A percentile compares a stretch with the other conserved stretches of the same genome.
These are phyloP conservation scores for Petrocephalus sullivani DNA, from an alignment of 2,797 vertebrate genomes.

Conservation along the genomic window DNA sequence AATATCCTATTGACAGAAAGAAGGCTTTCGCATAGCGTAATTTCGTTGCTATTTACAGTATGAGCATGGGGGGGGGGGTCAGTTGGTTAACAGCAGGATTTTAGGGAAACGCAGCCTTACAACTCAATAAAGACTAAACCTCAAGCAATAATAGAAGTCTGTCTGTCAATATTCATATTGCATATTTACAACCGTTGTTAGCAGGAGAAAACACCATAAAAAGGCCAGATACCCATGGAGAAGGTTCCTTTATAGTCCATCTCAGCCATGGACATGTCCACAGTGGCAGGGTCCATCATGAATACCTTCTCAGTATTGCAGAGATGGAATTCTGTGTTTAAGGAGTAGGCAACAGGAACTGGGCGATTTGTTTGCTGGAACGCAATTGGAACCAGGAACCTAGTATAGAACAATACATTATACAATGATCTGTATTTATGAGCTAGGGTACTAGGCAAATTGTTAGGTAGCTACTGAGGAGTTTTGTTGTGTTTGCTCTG, in stretches of 20 bases:
- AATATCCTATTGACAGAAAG: not conserved
- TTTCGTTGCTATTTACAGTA: not conserved
- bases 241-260: constrained; percentile 98
- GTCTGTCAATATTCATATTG: not conserved
- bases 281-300: constrained; percentile 78
- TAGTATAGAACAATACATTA: constrained; percentile 36
- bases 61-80: too few species aligned
- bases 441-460: not conserved
- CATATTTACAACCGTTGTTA: not conserved
- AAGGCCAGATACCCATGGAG: constrained; percentile 75
- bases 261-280: constrained; percentile 83
- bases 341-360: constrained; percentile 88
- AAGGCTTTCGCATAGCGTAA: not conserved
- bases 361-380: constrained; percentile 98
- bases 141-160: not conserved
- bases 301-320: constrained; percentile 97
- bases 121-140: too few species aligned
- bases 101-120: too few species aligned
- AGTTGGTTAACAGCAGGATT: too few species aligned
- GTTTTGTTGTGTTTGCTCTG: not conserved
- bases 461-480: not conserved
- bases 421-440: not conserved
- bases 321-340: constrained; percentile 95
- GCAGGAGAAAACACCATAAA: not conserved
- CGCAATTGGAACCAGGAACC: constrained; percentile 91